Percentiles rank a stretch among this genome's conserved stretches.
Evolutionary conservation across 2,797 vertebrate species (phyloP).

Genomic region (Odontamblyopus lacepedii): DNA sequence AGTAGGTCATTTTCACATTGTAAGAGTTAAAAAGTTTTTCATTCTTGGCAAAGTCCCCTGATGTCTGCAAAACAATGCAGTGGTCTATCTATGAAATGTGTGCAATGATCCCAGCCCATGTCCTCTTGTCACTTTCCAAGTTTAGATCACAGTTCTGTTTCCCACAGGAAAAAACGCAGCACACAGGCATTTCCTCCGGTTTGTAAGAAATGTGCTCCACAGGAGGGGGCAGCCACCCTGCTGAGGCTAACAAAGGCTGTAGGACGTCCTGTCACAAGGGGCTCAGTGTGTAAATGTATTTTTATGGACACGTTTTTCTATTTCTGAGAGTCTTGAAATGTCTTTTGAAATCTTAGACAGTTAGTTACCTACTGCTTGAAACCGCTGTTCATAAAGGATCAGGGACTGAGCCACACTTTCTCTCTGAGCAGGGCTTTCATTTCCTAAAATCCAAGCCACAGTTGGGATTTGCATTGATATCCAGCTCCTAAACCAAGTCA

Average conservation of each 20-base stretch:
- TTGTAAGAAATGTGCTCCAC: constrained; percentile 54
- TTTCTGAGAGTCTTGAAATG: constrained; percentile 60
- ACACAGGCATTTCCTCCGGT: constrained; percentile 75
- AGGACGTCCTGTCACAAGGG: constrained; percentile 34
- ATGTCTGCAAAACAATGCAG: constrained; percentile 61
- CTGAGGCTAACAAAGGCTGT: constrained; percentile 53
- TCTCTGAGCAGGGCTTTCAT: constrained; percentile 5
- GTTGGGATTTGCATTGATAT: constrained; percentile 11
- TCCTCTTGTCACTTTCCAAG: constrained; percentile 75
- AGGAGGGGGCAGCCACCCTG: constrained; percentile 37
- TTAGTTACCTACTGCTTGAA: constrained; percentile 55
- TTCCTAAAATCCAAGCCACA: constrained; percentile 14
- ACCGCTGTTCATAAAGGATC: constrained; percentile 23
- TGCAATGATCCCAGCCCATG: constrained; percentile 70
- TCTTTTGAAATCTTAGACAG: constrained; percentile 55
- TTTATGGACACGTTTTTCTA: constrained; percentile 69
- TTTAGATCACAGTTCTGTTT: constrained; percentile 76
- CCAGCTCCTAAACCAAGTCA: constrained; percentile 41
- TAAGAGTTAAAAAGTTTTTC: background rate
- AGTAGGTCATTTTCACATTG: background rate
- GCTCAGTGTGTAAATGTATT: constrained; percentile 34
- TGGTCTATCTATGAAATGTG: constrained; percentile 68
- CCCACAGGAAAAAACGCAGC: constrained; percentile 68
- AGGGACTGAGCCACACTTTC: constrained; percentile 21
- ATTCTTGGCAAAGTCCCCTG: background rate